Evolutionary conservation across 2,888 invertebrate species (phyloP), one percentile per base, ranked within the genome.

Genomic region (Furcula furcula): DNA sequence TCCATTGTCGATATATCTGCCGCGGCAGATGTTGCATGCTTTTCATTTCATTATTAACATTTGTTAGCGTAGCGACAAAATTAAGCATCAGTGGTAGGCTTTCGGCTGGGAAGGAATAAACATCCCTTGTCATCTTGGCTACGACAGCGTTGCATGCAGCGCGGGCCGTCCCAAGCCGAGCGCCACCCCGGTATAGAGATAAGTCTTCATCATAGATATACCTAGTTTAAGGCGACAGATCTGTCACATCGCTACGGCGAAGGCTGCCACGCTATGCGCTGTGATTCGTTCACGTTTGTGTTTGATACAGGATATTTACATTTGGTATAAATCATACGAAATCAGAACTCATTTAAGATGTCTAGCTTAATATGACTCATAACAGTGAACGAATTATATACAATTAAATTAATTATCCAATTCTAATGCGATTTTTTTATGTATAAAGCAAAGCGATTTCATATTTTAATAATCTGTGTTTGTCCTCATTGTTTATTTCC

Each of bases 211-310:
- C 52, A 76, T 81, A 85, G 77, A 74, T 76, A 74, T 74, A 63
- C 46, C 46, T 81, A 81, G 79, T 68, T 44, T 79, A 86, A 85
- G 75, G 76, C 72, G 72, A 76, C 80, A 78, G 83, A 77, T 86
- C 84, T 83, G 85, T 78, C 61, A 76, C 71, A 67, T 69, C 67
- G 81, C 81, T 76, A 72, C 72, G 72, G 84, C 85, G 85, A 84
- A 78, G 48, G 58, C 47, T 55, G 43, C 45, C 45, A 41, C 71
- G 82, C 82, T 76, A 44, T 65, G 83, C 83, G 67, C 55, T 60
- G 55, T 56, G 64, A 62, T 70, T 62, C 70, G 71, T 73, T 73
- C 71, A 68, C 63, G 58, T 58, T 62, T 55, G 47, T 32, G 27
- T n/a, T 23, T 14, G 11, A n/a, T n/a, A 32, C 28, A 18, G 10